Percentiles rank a stretch among this genome's conserved stretches.
These are phyloP conservation scores for Drosophila pandora DNA, from an alignment of 1,140 invertebrate genomes.

Conservation along the genomic window DNA sequence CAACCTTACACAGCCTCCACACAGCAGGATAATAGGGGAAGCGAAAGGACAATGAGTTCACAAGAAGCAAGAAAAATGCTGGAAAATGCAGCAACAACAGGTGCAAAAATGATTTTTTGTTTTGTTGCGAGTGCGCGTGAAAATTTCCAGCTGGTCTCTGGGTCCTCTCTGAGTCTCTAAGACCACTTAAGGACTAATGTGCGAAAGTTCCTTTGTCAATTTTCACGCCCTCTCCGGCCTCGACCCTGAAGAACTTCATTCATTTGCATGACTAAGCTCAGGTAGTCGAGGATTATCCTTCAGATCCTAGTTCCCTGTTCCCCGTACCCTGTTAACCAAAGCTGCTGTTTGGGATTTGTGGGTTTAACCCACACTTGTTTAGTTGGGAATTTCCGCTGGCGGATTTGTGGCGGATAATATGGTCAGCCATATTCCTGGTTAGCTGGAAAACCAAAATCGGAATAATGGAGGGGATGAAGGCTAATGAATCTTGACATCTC, in stretches of 20 bases:
- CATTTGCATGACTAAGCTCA: slow-evolving; percentile 70
- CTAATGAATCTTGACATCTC: slow-evolving; percentile 80
- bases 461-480: slow-evolving; percentile 8
- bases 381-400: slow-evolving; percentile 34
- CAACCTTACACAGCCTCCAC: slow-evolving; percentile 8
- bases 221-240: slow-evolving; percentile 56
- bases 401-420: background rate
- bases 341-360: slow-evolving; percentile 2
- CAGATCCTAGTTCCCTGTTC: background rate
- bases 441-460: slow-evolving; percentile 23
- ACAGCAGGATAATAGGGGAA: slow-evolving; percentile 57
- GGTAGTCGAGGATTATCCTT: slow-evolving; percentile 58
- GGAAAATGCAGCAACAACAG: slow-evolving; percentile 60
- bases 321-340: slow-evolving; percentile 2
- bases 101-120: slow-evolving; percentile 48
- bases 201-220: slow-evolving; percentile 79
- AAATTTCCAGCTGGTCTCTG: slow-evolving; percentile 50
- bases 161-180: slow-evolving; percentile 11
- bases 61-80: slow-evolving; percentile 59
- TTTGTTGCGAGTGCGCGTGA: slow-evolving; percentile 45
- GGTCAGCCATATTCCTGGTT: slow-evolving; percentile 35
- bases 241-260: slow-evolving; percentile 51
- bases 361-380: slow-evolving; percentile 69
- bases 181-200: slow-evolving; percentile 70
- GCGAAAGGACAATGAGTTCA: slow-evolving; percentile 33